Percentiles rank a stretch among this genome's conserved stretches.
phyloP scores from a whole-genome alignment of 2,797 vertebrate genomes.

The Manis javanica region DNA sequence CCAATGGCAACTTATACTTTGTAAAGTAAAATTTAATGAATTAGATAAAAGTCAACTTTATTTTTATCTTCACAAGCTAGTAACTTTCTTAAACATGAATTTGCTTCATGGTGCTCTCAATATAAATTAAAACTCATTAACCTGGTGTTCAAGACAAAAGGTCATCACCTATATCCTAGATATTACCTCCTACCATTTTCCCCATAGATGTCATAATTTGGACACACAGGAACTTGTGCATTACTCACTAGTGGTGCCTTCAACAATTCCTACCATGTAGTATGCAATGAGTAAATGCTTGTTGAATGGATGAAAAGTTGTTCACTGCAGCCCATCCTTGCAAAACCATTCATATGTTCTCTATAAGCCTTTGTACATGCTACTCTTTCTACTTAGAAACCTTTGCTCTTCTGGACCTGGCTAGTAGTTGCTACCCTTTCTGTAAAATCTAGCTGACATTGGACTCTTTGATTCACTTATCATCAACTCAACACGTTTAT shows the following conservation, averaged over 20 bases:
- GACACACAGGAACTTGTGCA: background rate
- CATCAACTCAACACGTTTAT: background rate
- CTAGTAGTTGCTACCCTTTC: background rate
- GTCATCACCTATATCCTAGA: background rate
- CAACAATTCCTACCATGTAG: background rate
- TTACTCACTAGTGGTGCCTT: background rate
- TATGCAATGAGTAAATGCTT: background rate
- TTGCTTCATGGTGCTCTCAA: background rate
- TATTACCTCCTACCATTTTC: background rate
- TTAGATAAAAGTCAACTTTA: background rate
- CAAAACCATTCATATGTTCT: background rate
- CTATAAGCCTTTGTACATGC: background rate
- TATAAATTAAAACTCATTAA: background rate
- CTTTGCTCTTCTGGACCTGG: background rate
- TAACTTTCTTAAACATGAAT: background rate
- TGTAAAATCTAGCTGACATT: background rate
- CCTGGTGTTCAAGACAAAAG: background rate
- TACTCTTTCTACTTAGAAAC: background rate
- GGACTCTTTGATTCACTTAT: background rate
- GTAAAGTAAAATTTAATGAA: background rate
- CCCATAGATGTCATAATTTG: background rate
- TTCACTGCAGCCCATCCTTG: background rate
- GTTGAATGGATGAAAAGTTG: background rate
- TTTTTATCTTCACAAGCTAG: background rate
- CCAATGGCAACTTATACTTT: background rate